Base-by-base conservation (phyloP, 2,888 invertebrate genomes). In the Phoronis australis region DNA sequence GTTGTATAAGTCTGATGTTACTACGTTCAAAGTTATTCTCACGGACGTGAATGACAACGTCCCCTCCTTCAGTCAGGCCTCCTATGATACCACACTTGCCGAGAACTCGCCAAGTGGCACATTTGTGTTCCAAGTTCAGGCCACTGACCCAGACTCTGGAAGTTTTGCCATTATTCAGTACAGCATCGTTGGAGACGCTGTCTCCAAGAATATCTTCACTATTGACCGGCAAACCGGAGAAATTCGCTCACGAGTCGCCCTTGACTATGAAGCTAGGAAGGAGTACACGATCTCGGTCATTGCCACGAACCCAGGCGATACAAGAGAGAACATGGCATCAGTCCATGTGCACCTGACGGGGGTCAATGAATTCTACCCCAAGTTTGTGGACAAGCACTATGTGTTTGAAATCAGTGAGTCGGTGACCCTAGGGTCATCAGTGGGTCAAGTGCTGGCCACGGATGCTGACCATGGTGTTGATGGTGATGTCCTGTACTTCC, bases 1-100 rank as follows among this genome's bases (percentile, higher is more conserved):
- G 69, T 85, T 87, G 59, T 82, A 88, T 0, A 84, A 83, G 61
- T 83, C 83, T 66, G 84, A 90, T 0, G 85, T 86, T 4, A 90
- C 90, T 0, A 86, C 87, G 62, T 79, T 94, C 5, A 89, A 88
- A 0, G 86, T 96, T 1, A 87, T 87, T 46, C 81, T 96, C 1
- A 90, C 89, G 0, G 95, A 96, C 71, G 88, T 94, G 35, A 95
- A 74, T 56, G 75, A 96, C 68, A 94, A 95, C 74, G 85, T 90
- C 9, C 95, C 95, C 0, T 79, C 81, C 15, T 96, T 95, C 69
- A 87, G 88, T 73, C 86, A 87, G 70, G 81, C 83, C 0, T 78
- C 82, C 45, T 93, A 88, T 69, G 82, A 87, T 61, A 88, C 88
- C 0, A 87, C 83, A 68, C 78, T 95, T 39, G 83, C 86, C 0